phyloP scores from a whole-genome alignment of 2,888 invertebrate species.

The Callyntrura guangdongensis region DNA sequence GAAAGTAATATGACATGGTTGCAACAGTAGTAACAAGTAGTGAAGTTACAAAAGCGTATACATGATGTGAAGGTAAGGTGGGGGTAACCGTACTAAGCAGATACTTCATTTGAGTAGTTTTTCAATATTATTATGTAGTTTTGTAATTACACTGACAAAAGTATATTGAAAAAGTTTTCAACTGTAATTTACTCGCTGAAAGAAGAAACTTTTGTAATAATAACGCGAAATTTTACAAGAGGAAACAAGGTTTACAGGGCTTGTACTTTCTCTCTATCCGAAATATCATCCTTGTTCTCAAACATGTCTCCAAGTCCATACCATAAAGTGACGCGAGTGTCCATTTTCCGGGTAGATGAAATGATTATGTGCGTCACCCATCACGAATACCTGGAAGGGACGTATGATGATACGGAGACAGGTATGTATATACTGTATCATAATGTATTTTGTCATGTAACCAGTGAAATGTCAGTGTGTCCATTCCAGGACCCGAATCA shows the following conservation, averaged over 20 bases:
- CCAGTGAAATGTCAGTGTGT: slow-evolving; percentile 14
- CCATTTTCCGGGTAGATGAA: background rate
- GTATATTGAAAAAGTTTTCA: slow-evolving; percentile 35
- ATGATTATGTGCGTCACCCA: background rate
- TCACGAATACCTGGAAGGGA: background rate
- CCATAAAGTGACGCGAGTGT: background rate
- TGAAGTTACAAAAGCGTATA: background rate
- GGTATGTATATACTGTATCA: background rate
- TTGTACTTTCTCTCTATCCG: background rate
- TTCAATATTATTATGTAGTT: slow-evolving; percentile 38
- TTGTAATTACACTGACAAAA: slow-evolving; percentile 25
- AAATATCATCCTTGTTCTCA: background rate
- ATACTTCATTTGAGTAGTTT: slow-evolving; percentile 35
- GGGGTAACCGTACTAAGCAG: background rate
- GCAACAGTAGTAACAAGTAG: background rate
- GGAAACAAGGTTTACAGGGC: background rate
- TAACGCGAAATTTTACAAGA: background rate
- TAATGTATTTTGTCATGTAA: slow-evolving; percentile 4
- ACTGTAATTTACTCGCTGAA: background rate
- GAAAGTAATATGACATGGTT: background rate
- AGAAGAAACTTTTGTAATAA: slow-evolving; percentile 41
- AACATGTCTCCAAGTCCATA: background rate
- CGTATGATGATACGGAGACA: background rate
- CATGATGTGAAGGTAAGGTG: background rate
- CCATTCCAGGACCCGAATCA: slow-evolving; percentile 16